Base-by-base conservation (phyloP, 2,797 vertebrate species). In the Cryptoblepharus egeriae region DNA sequence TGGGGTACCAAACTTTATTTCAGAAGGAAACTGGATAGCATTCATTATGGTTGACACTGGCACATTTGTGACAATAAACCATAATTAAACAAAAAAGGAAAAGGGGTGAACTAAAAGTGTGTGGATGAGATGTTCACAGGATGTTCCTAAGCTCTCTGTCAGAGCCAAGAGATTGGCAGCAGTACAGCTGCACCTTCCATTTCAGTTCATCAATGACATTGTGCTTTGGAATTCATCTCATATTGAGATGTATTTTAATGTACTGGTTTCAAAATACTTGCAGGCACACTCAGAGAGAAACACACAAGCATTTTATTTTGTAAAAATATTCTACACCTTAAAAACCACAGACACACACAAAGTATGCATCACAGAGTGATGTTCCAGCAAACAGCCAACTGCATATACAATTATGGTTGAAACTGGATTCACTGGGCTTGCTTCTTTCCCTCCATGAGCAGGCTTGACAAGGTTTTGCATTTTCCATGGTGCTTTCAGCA, bases 181-280 rank as follows among this genome's bases (percentile, higher is more conserved):
- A 55, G 15, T 37, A 55, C 63, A 52, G 64, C 15, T 73, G 45
- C 37, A 49, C 45, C 45, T 49, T 49, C 2, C 45, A 49, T 49
- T 49, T 49, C 45, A 49, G 45, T 49, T 80, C 30, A n/a, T 61
- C 75, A 75, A 75, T 80, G 60, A 84, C 68, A 72, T 84, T 3
- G 69, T 82, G 11, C 32, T 28, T 88, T 82, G 55, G 81, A 89
- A 93, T 88, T 81, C 79, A 87, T 4, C 30, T 71, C 63, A 92
- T 85, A 86, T 80, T 89, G 86, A 89, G 63, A 79, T 78, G 79
- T 85, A 87, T 77, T 57, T 92, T 89, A 73, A 89, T 84, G 76
- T 88, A n/a, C n/a, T n/a, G n/a, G n/a, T 83, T 83, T 78, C 55
- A 69, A 89, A 90, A 84, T 71, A 85, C 73, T 91, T 83, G 81